A percentile compares a stretch with the other conserved stretches of the same genome.
These are phyloP conservation scores for Stenodera caucasica DNA, from an alignment of 2,888 invertebrate genomes.

Conservation along the genomic window DNA sequence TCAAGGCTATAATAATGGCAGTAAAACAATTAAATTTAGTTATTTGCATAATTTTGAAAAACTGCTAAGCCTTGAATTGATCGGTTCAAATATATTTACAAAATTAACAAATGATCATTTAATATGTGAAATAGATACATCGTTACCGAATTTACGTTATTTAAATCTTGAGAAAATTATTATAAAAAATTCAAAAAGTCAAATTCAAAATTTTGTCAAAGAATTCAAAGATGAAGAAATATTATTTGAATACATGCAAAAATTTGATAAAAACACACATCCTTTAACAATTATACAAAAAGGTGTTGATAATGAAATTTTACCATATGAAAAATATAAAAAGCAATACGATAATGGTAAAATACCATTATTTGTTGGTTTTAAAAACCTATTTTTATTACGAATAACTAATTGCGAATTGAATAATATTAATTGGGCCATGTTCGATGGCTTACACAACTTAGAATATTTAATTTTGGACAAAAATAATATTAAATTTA, in stretches of 20 bases:
- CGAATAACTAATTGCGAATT: conserved; percentile 64
- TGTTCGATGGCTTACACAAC: conserved; percentile 66
- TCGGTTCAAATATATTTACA: conserved; percentile 57
- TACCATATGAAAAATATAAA: conserved; percentile 67
- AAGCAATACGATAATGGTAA: conserved; percentile 54
- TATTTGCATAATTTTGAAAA: conserved; percentile 57
- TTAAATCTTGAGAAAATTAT: conserved; percentile 59
- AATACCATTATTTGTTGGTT: conserved; percentile 56
- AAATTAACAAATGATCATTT: conserved; percentile 48
- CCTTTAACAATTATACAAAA: conserved; percentile 49
- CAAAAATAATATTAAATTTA: conserved; percentile 64
- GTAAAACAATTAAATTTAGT: conserved; percentile 55
- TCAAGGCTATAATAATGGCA: conserved; percentile 60
- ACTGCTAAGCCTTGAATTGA: conserved; percentile 63
- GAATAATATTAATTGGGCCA: conserved; percentile 67
- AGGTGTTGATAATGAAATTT: conserved; percentile 57
- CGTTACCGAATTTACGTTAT: conserved; percentile 56
- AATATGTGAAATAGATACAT: conserved; percentile 57
- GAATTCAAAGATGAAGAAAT: conserved; percentile 50
- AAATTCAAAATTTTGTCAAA: conserved; percentile 54
- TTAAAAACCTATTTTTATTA: conserved; percentile 61
- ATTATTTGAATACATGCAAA: conserved; percentile 51
- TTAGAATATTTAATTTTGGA: conserved; percentile 66
- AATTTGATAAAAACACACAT: conserved; percentile 44
- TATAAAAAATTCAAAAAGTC: conserved; percentile 46